These are phyloP conservation scores for Meandrina meandrites DNA, from an alignment of 92 coral and sea anemone species.

Conservation along the genomic window DNA sequence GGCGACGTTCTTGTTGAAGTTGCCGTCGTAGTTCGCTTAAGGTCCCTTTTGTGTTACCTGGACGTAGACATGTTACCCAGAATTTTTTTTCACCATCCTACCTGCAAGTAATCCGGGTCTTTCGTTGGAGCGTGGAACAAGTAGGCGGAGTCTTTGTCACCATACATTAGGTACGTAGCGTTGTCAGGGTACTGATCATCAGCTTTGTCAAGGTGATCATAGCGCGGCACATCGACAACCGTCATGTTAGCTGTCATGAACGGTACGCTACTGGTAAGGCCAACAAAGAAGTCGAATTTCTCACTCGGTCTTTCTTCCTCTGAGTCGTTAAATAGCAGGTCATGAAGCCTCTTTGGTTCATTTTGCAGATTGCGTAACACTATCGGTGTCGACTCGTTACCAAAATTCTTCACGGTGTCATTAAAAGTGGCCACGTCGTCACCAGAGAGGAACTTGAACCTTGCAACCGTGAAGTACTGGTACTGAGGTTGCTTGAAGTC, in stretches of 20 bases:
- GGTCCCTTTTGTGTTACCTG: too few relatives aligned
- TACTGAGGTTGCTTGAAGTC: constrained; percentile 37
- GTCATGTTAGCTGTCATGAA: constrained; percentile 54
- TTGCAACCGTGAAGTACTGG: constrained; percentile 54
- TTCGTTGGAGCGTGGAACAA: constrained; percentile 57
- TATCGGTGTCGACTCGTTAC: constrained; percentile 9
- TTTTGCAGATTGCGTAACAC: constrained; percentile 14
- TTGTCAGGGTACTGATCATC: constrained; percentile 50
- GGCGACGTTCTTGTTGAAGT: too few relatives aligned
- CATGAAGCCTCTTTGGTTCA: constrained; percentile 48
- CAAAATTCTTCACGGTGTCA: background rate
- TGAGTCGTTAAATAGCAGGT: constrained; percentile 51
- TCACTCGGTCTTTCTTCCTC: background rate
- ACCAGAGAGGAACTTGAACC: constrained; percentile 35
- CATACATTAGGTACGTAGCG: constrained; percentile 58
- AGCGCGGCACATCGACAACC: constrained; percentile 62
- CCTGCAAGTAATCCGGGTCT: constrained; percentile 62
- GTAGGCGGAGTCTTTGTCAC: constrained; percentile 47
- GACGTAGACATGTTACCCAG: background rate
- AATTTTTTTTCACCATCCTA: background rate
- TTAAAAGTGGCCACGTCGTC: constrained; percentile 39
- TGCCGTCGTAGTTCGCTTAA: too few relatives aligned
- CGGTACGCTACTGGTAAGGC: constrained; percentile 9
- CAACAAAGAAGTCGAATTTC: constrained; percentile 36
- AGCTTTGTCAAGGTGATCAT: constrained; percentile 61